Conservation (phyloP, 2,888 invertebrate species). For the Archips xylosteana region DNA sequence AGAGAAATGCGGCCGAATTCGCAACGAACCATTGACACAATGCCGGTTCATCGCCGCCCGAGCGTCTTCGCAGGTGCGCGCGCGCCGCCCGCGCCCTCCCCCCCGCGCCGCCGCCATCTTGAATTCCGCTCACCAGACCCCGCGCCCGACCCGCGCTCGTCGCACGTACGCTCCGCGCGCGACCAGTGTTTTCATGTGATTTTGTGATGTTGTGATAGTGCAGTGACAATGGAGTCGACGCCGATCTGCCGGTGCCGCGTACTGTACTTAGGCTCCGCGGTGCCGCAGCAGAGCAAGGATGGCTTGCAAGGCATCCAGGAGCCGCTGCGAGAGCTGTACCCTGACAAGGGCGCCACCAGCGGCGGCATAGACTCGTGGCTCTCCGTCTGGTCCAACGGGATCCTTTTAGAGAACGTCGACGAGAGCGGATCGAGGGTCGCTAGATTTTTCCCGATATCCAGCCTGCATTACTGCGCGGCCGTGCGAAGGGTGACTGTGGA, state of each 20-base stretch:
- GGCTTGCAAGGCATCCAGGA: conserved; percentile 99
- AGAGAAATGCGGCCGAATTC: conserved; percentile 82
- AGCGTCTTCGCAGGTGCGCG: conserved; percentile 49
- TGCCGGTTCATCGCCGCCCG: conserved; percentile 76
- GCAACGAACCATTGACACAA: conserved; percentile 81
- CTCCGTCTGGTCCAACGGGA: conserved; percentile 98
- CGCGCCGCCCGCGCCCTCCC: conserved; percentile 47
- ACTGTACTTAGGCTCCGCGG: conserved; percentile 97
- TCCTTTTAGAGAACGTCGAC: conserved; percentile 97
- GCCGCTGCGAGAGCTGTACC: conserved; percentile 97
- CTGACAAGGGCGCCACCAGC: conserved; percentile 95
- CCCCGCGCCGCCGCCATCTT: conserved; percentile 70
- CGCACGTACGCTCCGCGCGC: conserved; percentile 66
- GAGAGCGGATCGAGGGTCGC: conserved; percentile 97
- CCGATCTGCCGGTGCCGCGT: conserved; percentile 99
- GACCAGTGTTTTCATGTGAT: conserved; percentile 58
- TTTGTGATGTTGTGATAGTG: conserved; percentile 82
- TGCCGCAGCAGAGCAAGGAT: conserved; percentile 98
- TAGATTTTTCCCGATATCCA: conserved; percentile 97
- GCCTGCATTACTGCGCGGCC: conserved; percentile 97
- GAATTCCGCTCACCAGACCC: conserved; percentile 82
- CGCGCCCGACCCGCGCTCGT: conserved; percentile 78
- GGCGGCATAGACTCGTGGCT: conserved; percentile 98
- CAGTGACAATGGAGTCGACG: conserved; percentile 89
- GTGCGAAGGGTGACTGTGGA: conserved; percentile 94